Conservation (phyloP, 2,888 invertebrate species). For the Macrophya alboannulata region DNA sequence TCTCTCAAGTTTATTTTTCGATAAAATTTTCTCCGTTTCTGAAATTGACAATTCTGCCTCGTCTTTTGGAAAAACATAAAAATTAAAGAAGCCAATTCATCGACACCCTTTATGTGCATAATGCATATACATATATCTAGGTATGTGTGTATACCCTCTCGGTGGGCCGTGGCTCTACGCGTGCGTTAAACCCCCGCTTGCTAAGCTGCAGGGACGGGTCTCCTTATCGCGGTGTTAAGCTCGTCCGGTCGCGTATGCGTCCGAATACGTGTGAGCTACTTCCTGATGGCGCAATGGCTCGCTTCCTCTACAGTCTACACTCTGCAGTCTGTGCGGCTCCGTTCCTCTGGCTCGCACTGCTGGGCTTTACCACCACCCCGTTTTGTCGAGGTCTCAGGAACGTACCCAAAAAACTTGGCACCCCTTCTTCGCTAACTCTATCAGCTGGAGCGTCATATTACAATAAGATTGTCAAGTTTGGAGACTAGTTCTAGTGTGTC, state of each 20-base stretch:
- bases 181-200: conserved; percentile 24
- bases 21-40: neutral
- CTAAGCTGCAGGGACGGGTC: conserved; percentile 25
- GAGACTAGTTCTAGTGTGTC: neutral
- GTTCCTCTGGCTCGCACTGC: conserved; percentile 50
- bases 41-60: neutral
- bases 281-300: conserved; percentile 77
- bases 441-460: neutral
- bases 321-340: conserved; percentile 57
- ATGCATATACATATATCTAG: neutral
- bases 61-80: neutral
- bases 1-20: neutral
- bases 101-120: conserved; percentile 8
- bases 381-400: neutral
- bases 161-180: neutral
- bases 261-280: conserved; percentile 69
- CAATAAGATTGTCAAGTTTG: neutral
- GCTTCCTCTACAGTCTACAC: conserved; percentile 70
- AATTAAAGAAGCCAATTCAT: neutral
- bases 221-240: conserved; percentile 32
- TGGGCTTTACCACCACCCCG: conserved; percentile 27
- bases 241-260: conserved; percentile 41
- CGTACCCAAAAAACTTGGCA: neutral
- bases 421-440: neutral
- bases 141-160: neutral